These are phyloP conservation scores for Tethya wilhelma DNA, from an alignment of 37 sponge, comb jelly and placozoan genomes.

Conservation along the genomic window DNA sequence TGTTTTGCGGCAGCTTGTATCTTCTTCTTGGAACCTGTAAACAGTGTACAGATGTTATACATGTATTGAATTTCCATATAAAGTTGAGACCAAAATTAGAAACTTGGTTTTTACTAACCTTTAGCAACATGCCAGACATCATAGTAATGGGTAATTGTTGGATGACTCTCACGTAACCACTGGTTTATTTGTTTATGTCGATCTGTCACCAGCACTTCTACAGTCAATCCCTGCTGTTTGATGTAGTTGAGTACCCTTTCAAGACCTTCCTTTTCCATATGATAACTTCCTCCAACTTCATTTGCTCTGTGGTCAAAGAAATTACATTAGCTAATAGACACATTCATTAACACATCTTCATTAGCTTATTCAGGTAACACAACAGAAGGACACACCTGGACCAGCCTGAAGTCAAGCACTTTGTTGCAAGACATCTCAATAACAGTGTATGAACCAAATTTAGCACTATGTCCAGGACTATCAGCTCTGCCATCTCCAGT, in stretches of 20 bases:
- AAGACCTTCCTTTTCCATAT: conserved; percentile 61
- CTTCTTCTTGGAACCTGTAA: conserved; percentile 21
- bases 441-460: conserved; percentile 58
- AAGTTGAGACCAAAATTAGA: too few relatives aligned
- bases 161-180: conserved; percentile 34
- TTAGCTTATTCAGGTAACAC: too few relatives aligned
- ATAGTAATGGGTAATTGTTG: conserved; percentile 30
- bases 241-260: not conserved
- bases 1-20: conserved; percentile 9
- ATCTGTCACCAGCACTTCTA: conserved; percentile 27
- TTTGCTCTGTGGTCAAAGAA: conserved; percentile 8
- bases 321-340: too few relatives aligned
- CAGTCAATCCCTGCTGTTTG: conserved; percentile 2
- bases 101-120: conserved; percentile 40
- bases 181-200: conserved; percentile 53
- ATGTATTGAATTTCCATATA: too few relatives aligned
- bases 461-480: conserved; percentile 66
- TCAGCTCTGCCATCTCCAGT: conserved; percentile 69
- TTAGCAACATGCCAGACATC: conserved; percentile 75
- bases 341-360: not conserved
- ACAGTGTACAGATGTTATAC: too few relatives aligned
- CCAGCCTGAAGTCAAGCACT: conserved; percentile 55
- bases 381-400: conserved; percentile 60
- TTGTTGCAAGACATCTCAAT: conserved; percentile 54
- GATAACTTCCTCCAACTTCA: conserved; percentile 49